phyloP scores from a whole-genome alignment of 2,113 vertebrate species.

The Phylloscopus whistleri region DNA sequence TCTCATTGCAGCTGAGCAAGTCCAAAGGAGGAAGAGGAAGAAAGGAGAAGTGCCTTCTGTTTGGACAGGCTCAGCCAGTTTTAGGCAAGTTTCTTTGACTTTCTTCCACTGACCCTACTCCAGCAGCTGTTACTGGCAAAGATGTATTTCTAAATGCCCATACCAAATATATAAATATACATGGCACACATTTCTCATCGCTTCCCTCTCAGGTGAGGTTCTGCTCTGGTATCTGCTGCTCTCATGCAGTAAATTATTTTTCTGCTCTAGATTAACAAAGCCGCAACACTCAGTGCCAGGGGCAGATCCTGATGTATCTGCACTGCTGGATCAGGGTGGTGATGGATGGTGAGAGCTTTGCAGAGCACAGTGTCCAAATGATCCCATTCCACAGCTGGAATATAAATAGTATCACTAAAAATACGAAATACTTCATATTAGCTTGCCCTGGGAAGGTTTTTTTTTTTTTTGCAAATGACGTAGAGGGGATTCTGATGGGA shows the following conservation, averaged over 20 bases:
- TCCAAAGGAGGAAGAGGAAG: neutral
- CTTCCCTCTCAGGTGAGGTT: neutral
- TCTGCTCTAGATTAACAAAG: neutral
- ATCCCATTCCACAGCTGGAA: neutral
- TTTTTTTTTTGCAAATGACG: neutral
- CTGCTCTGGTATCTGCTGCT: neutral
- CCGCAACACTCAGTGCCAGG: neutral
- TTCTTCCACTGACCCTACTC: neutral
- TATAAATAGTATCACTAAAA: neutral
- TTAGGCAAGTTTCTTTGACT: neutral
- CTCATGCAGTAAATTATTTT: slow-evolving; percentile 30
- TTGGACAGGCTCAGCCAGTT: neutral
- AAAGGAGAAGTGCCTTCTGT: neutral
- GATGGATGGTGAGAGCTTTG: slow-evolving; percentile 27
- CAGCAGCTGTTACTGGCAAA: neutral
- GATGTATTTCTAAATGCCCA: neutral
- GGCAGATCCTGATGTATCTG: slow-evolving; percentile 18
- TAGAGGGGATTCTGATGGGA: neutral
- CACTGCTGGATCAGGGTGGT: neutral
- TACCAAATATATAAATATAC: neutral
- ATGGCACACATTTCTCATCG: neutral
- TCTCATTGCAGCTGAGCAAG: neutral
- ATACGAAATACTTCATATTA: neutral
- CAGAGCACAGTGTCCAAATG: neutral
- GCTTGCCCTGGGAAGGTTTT: neutral